Evolutionary conservation across 2,113 vertebrate species (phyloP), one percentile per base, ranked within the genome.

Genomic region (Ondatra zibethicus): DNA sequence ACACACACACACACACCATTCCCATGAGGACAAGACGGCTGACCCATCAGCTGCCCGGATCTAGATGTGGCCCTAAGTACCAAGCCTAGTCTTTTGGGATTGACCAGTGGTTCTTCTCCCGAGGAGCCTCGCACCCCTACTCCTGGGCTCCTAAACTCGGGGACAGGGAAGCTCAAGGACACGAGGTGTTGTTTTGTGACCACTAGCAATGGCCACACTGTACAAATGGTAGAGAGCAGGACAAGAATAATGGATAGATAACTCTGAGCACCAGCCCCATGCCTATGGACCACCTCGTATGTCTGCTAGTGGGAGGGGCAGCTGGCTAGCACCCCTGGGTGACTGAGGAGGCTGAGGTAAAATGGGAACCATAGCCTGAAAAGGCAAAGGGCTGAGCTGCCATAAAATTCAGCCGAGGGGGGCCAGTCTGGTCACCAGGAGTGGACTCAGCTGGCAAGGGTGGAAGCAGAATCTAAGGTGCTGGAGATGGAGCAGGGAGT

Each of bases 181-280:
- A 21, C 19, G 19, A 58, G 21, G 58, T 58, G 6, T 47, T 47
- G 5, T 58, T 58, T 58, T 58, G 58, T 47, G 14, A 42, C 92
- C 68, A 73, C 63, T 65, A 55, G 65, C 13, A 50, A 19, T 6
- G 39, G 45, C 89, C 66, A 13, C 16, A 72, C 47, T 63, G 68
- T 72, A 65, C 86, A 27, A 17, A 58, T 10, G 36, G 36, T 29
- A 68, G 33, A 76, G 82, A 66, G 45, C 78, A 42, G 27, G 47
- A 4, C 1, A 10, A 14, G 23, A 58, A 23, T 25, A 39, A 13
- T 4, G 45, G 50, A 7, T n/a, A 33, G 13, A 29, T 29, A 66
- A 70, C 72, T 89, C 86, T 72, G 33, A 94, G 89, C 82, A 94
- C 84, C 85, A 66, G 66, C n/a, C 39, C 63, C 21, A 61, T 61